Evolutionary conservation across 2,888 invertebrate species (phyloP).

Genomic region (Spicauda simplicius): DNA sequence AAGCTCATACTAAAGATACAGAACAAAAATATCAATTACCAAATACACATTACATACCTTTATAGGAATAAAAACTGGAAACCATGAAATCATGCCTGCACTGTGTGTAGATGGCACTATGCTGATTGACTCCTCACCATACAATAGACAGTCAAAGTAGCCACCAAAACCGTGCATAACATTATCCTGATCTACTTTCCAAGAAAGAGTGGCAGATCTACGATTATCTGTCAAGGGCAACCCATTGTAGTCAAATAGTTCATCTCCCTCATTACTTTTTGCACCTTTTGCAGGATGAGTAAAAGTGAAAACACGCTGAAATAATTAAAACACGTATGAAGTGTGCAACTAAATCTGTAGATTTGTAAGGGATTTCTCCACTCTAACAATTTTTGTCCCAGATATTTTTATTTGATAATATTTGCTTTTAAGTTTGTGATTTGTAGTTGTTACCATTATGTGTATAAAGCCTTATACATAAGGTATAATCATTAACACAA

Average conservation of each 20-base stretch:
- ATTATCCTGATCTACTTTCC: conserved; percentile 89
- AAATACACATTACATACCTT: conserved; percentile 73
- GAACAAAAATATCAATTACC: not conserved
- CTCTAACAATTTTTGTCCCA: not conserved
- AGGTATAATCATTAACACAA: too few species aligned
- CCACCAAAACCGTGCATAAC: conserved; percentile 98
- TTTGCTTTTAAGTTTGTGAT: too few species aligned
- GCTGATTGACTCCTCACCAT: conserved; percentile 93
- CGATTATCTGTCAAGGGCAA: conserved; percentile 91
- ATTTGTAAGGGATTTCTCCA: too few species aligned
- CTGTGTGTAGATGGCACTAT: conserved; percentile 96
- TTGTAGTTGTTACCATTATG: too few species aligned
- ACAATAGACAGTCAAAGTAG: conserved; percentile 96
- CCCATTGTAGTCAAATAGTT: conserved; percentile 87
- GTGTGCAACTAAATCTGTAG: too few species aligned
- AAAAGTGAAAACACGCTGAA: conserved; percentile 92
- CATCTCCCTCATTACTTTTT: conserved; percentile 87
- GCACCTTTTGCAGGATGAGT: conserved; percentile 93
- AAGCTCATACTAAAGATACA: too few species aligned
- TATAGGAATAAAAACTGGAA: conserved; percentile 97
- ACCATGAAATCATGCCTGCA: conserved; percentile 98
- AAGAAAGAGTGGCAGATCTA: conserved; percentile 88
- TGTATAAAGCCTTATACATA: too few species aligned
- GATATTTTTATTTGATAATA: not conserved
- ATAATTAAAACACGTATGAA: conserved; percentile 37